Evolutionary conservation across 2,888 invertebrate species (phyloP).

Genomic region (Dinocampus coccinellae): DNA sequence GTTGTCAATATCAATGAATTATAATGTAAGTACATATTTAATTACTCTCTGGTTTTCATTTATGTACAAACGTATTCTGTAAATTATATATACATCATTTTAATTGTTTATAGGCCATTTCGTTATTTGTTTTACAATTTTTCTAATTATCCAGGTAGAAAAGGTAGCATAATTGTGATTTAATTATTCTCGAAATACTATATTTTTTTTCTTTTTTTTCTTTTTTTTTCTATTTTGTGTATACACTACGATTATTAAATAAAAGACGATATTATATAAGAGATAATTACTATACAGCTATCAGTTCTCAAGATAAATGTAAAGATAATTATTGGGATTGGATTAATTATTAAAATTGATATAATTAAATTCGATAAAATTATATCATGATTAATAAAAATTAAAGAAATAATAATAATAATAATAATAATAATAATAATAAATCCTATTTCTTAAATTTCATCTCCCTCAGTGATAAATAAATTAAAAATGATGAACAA

Average conservation of each 20-base stretch:
- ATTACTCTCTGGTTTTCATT: slow-evolving; percentile 38
- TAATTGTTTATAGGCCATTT: slow-evolving; percentile 28
- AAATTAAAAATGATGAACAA: no score
- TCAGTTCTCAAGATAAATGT: not conserved
- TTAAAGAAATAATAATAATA: no score
- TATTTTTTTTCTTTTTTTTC: slow-evolving; percentile 6
- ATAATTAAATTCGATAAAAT: not conserved
- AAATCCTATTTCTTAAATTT: no score
- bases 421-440: no score
- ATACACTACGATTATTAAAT: no score
- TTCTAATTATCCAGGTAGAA: not conserved
- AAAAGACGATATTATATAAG: not conserved
- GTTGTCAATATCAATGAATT: slow-evolving; percentile 51
- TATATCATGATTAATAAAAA: no score
- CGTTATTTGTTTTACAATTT: slow-evolving; percentile 11
- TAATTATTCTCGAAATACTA: not conserved
- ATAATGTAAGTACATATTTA: slow-evolving; percentile 54
- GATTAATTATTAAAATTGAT: not conserved
- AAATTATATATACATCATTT: slow-evolving; percentile 41
- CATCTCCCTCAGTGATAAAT: no score
- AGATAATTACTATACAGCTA: not conserved
- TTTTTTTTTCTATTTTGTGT: not conserved
- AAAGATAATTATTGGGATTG: not conserved
- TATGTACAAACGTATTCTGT: slow-evolving; percentile 32
- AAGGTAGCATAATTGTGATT: not conserved